Percentiles rank a stretch among this genome's conserved stretches.
phyloP scores from a whole-genome alignment of 2,113 vertebrate species.

The Fulmarus glacialis region DNA sequence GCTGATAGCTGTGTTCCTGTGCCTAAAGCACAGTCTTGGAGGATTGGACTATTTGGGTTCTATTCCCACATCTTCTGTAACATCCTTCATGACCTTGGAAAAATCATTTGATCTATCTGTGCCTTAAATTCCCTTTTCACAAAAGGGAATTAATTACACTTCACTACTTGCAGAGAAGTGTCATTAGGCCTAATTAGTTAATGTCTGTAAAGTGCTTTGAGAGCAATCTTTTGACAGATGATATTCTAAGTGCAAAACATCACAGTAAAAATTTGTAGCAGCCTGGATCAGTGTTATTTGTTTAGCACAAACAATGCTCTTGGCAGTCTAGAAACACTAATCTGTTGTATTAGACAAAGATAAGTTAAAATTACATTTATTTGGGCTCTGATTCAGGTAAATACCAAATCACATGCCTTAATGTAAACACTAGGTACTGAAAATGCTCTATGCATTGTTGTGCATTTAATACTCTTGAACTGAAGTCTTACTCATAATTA shows the following conservation, averaged over 20 bases:
- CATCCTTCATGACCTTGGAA: conserved; percentile 30
- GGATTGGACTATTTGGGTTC: neutral
- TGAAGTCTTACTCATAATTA: neutral
- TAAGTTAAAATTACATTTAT: neutral
- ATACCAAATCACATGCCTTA: neutral
- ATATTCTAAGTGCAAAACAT: conserved; percentile 31
- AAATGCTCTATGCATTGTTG: neutral
- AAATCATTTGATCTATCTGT: conserved; percentile 6
- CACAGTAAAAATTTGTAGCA: neutral
- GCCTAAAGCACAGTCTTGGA: neutral
- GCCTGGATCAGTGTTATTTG: neutral
- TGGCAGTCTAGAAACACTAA: neutral
- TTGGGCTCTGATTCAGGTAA: neutral
- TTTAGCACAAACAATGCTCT: conserved; percentile 20
- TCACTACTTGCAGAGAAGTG: conserved; percentile 42
- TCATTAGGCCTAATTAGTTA: conserved; percentile 60
- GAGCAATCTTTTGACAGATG: conserved; percentile 49
- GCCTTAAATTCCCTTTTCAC: conserved; percentile 19
- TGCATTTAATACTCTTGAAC: neutral
- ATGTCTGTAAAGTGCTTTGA: conserved; percentile 47
- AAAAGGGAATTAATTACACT: conserved; percentile 40
- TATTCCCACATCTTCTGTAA: neutral
- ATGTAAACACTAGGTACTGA: neutral
- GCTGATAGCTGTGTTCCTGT: conserved; percentile 1
- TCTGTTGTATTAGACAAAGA: neutral